Base-by-base conservation (phyloP, 2,888 invertebrate genomes). In the Drosophila setosimentum region DNA sequence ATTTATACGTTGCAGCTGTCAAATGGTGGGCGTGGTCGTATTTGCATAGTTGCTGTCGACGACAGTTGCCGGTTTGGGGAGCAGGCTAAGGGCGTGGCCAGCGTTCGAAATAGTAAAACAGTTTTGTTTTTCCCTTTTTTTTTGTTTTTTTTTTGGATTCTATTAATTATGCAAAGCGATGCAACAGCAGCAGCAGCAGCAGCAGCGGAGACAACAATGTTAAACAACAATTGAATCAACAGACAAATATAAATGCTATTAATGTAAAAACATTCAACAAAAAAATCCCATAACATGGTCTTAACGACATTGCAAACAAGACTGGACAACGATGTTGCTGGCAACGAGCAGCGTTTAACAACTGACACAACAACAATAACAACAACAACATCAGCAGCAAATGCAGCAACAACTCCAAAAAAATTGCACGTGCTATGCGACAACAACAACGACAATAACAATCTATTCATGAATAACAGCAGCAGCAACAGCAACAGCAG, bases 271-370 rank as follows among this genome's bases (percentile, higher is more conserved):
- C 57, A 55, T 57, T 59, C 29, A 63, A 65, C 48, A 54, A 58
- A 60, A 30, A 61, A 45, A 50, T 37, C 18, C 3, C 13, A n/a
- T 54, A 82, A 86, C 78, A 93, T 93, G 93, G 92, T 93, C 60
- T 83, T 93, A 63, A 90, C 93, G 68, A 92, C 91, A 54, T 73
- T 92, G 72, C 91, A 87, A 68, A 90, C 91, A 76, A 91, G 89
- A 48, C 78, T 91, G 73, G 91, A 89, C 48, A 80, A 79, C 53
- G 78, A 76, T 68, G 74, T 61, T 60, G 77, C 42, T 55, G 68
- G 30, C 35, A 40, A 29, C 51, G 85, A 57, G 50, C 63, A 53
- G 53, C 65, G 24, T 48, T 30, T 58, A 68, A 33, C 64, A 64
- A 18, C 29, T 35, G 32, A 49, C 35, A 32, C 57, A 57, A 8